phyloP scores from a whole-genome alignment of 2,797 vertebrate species.

The Acanthis flammea region DNA sequence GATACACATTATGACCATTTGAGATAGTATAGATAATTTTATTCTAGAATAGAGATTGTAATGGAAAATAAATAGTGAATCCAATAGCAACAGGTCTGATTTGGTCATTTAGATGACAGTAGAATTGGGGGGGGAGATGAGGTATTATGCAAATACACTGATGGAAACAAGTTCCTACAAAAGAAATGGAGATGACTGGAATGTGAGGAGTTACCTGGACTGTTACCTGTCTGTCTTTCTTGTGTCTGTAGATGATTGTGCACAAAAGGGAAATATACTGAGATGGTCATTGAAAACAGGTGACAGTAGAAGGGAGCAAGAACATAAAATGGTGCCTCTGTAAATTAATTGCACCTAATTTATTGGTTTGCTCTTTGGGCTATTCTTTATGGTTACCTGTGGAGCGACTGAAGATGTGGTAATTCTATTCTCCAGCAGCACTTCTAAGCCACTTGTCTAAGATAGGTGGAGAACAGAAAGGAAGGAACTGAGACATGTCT shows the following conservation, averaged over 20 bases:
- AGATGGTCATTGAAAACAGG: background rate
- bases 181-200: background rate
- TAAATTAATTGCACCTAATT: background rate
- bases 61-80: background rate
- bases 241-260: background rate
- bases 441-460: background rate
- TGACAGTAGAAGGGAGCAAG: background rate
- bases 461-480: background rate
- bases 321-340: background rate
- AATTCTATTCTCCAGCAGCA: background rate
- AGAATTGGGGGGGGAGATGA: background rate
- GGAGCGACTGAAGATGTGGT: background rate
- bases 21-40: background rate
- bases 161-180: background rate
- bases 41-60: background rate
- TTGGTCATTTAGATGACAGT: background rate
- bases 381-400: background rate
- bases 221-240: background rate
- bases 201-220: background rate
- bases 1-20: background rate
- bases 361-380: background rate
- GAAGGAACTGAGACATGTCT: fast-evolving
- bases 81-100: background rate
- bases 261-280: background rate
- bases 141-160: background rate